Evolutionary conservation across 2,888 invertebrate genomes (phyloP).

Genomic region (Copidosoma aretas): DNA sequence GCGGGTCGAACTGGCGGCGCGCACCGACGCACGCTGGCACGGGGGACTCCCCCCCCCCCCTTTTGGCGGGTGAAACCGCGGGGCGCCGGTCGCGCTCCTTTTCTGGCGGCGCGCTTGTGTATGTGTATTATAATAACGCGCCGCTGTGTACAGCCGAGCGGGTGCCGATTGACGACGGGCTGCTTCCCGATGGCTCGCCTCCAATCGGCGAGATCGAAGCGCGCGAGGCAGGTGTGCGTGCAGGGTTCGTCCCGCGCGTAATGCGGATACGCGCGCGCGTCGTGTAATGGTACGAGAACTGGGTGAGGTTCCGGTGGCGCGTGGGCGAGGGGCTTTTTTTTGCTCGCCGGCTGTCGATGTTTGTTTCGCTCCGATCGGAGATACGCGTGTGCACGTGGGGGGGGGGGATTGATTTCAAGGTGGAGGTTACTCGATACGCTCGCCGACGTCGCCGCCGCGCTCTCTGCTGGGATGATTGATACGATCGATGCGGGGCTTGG

Average conservation of each 20-base stretch:
- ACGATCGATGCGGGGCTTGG: no score
- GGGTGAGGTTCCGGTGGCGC: background rate
- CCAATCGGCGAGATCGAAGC: constrained; percentile 29
- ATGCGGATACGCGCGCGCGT: background rate
- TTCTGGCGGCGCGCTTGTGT: constrained; percentile 6
- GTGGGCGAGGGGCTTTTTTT: background rate
- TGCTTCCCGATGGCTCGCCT: constrained; percentile 36
- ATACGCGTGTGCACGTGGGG: background rate
- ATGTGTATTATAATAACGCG: no score
- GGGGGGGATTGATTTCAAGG: constrained; percentile 5
- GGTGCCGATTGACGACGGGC: background rate
- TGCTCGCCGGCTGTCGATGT: background rate
- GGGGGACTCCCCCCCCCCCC: no score
- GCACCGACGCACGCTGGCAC: no score
- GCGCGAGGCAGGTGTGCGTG: no score
- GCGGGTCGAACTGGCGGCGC: background rate
- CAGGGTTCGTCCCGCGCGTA: background rate
- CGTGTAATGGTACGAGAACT: background rate
- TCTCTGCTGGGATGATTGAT: no score
- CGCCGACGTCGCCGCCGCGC: no score
- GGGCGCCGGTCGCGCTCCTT: background rate
- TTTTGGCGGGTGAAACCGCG: no score
- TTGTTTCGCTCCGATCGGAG: background rate
- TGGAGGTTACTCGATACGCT: no score
- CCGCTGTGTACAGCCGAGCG: no score